Evolutionary conservation across 2,797 vertebrate species (phyloP).

Genomic region (Mionectes olivaceus): DNA sequence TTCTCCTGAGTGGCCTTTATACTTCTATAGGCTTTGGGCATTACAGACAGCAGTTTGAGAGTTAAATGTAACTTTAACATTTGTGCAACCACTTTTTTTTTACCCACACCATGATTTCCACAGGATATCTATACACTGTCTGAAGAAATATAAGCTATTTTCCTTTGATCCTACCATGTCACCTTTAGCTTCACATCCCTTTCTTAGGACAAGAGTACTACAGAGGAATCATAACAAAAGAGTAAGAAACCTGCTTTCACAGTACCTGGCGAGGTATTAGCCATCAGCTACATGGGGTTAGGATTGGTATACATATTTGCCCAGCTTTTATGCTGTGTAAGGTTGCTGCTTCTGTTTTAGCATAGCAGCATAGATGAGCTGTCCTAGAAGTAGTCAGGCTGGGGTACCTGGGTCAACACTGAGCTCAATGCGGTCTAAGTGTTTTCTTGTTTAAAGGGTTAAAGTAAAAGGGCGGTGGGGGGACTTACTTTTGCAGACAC

Average conservation of each 20-base stretch:
- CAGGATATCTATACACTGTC: not conserved
- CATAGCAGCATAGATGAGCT: not conserved
- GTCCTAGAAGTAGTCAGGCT: not conserved
- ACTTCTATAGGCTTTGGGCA: not conserved
- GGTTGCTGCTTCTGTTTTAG: not conserved
- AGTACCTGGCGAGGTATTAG: not conserved
- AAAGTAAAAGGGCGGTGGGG: not conserved
- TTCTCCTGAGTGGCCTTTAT: not conserved
- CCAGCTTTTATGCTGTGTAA: not conserved
- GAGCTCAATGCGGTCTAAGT: rapidly evolving
- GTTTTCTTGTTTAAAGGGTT: not conserved
- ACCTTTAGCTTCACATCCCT: not conserved
- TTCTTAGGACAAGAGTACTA: not conserved
- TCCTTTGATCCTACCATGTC: not conserved
- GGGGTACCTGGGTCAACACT: too few relatives aligned
- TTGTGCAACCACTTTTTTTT: not conserved
- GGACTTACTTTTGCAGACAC: not conserved
- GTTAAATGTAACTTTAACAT: not conserved
- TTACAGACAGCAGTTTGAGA: not conserved
- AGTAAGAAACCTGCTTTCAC: not conserved
- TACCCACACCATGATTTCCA: not conserved
- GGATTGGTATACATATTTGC: not conserved
- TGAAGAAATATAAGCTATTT: not conserved
- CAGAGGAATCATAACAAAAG: not conserved
- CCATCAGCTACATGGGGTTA: rapidly evolving